Conservation (phyloP, 2,113 vertebrate species). For the Pseudolaguvia tuberculata region DNA sequence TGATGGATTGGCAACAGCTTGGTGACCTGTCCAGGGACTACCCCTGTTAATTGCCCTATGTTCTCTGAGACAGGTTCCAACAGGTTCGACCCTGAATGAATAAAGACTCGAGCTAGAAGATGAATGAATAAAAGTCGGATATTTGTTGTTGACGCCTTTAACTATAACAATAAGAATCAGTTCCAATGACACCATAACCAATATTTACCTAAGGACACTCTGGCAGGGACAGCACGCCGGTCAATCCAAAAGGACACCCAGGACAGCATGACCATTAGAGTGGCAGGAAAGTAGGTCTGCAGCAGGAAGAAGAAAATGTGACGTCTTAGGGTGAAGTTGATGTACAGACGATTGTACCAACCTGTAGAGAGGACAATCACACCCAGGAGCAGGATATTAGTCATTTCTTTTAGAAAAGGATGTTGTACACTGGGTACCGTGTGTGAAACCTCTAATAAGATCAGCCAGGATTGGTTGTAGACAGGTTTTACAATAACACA, state of each 20-base stretch:
- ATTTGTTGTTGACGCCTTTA: too few relatives aligned
- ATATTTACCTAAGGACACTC: conserved; percentile 82
- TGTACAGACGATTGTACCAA: conserved; percentile 92
- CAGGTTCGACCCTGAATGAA: too few relatives aligned
- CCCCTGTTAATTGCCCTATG: too few relatives aligned
- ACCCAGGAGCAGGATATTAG: not conserved
- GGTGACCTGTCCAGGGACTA: too few relatives aligned
- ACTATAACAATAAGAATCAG: not conserved
- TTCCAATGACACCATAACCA: not conserved
- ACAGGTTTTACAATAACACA: too few relatives aligned
- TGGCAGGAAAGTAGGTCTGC: conserved; percentile 90
- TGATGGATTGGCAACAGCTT: too few relatives aligned
- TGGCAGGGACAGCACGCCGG: conserved; percentile 83
- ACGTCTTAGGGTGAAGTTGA: conserved; percentile 85
- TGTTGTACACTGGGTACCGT: not conserved
- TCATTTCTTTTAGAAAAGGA: not conserved
- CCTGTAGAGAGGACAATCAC: conserved; percentile 62
- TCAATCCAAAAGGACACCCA: conserved; percentile 97
- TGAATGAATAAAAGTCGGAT: too few relatives aligned
- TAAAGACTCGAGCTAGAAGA: too few relatives aligned
- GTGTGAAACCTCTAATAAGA: too few relatives aligned
- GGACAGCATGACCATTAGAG: conserved; percentile 90
- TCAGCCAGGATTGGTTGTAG: too few relatives aligned
- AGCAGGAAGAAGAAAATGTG: conserved; percentile 95
- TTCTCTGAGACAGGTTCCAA: too few relatives aligned